Evolutionary conservation across 2,797 vertebrate species (phyloP).

Genomic region (Gallirallus australis): DNA sequence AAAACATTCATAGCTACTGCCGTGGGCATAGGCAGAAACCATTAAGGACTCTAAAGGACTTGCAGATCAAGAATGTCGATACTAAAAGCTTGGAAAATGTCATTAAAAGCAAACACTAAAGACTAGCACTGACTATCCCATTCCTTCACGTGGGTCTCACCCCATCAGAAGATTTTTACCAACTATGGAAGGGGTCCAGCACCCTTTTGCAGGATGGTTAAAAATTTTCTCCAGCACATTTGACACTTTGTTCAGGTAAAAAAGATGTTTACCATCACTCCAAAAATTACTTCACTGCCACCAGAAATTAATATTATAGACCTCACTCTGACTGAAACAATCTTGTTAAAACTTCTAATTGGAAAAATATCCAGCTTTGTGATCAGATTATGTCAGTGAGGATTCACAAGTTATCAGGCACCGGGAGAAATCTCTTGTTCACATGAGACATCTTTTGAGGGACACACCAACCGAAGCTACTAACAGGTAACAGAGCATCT

Average conservation of each 20-base stretch:
- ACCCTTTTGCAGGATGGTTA: not conserved
- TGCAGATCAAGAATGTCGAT: not conserved
- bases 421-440: not conserved
- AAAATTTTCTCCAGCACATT: not conserved
- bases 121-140: not conserved
- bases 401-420: not conserved
- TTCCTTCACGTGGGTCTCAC: not conserved
- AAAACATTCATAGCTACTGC: constrained; percentile 32
- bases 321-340: not conserved
- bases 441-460: not conserved
- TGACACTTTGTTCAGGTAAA: not conserved
- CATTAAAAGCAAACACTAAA: not conserved
- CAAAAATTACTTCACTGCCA: not conserved
- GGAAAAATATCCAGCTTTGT: not conserved
- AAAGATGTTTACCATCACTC: not conserved
- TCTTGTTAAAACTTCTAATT: not conserved
- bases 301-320: not conserved
- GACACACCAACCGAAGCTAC: not conserved
- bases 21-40: constrained; percentile 24
- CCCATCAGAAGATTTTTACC: not conserved
- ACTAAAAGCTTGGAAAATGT: constrained; percentile 4
- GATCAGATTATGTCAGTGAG: not conserved
- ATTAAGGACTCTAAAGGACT: constrained; percentile 34
- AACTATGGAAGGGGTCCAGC: not conserved
- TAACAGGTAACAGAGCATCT: not conserved